Evolutionary conservation across 2,888 invertebrate genomes (phyloP), one percentile per base, ranked within the genome.

Genomic region (Syrphus vitripennis): DNA sequence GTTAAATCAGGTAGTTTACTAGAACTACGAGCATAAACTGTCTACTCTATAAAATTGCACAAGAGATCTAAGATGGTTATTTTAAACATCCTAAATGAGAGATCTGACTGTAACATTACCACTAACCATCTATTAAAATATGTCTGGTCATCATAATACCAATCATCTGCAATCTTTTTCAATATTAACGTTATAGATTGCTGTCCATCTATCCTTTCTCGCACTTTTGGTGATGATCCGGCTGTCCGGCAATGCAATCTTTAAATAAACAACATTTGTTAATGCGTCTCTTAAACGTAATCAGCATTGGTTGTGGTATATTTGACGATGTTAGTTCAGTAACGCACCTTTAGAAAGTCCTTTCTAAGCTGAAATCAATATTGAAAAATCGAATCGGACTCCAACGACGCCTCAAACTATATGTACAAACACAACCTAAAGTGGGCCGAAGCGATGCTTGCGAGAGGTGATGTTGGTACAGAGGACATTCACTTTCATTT

Each of bases 401-500:
- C n/a, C n/a, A n/a, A n/a, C n/a, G n/a, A 29, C 5, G 34, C 42
- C 45, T 26, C 16, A 9, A 50, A 34, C 50, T 45, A n/a, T 37
- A n/a, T n/a, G n/a, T n/a, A n/a, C n/a, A n/a, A n/a, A n/a, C 29
- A 14, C 40, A 53, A 70, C 21, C 50, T 67, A 4, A 67, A 50
- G 50, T 50, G 34, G 67, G 37, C 67, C 34, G 48, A 21, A 21
- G 31, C 0, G n/a, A 1, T 34, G 0, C 10, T 16, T 16, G 0
- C 9, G 9, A 29, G n/a, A 55, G 9, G 29, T 55, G 29, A 16
- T 29, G 10, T 1, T 26, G 2, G 4, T n/a, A 5, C 24, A 70
- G 74, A 59, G 40, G 67, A 80, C 84, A 80, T 65, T 84, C 71
- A 84, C 84, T 84, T 84, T 84, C 71, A 67, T 72, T 81, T 21